These are phyloP conservation scores for Sterrhoptilus dennistouni DNA, from an alignment of 2,113 vertebrate species.

Conservation along the genomic window DNA sequence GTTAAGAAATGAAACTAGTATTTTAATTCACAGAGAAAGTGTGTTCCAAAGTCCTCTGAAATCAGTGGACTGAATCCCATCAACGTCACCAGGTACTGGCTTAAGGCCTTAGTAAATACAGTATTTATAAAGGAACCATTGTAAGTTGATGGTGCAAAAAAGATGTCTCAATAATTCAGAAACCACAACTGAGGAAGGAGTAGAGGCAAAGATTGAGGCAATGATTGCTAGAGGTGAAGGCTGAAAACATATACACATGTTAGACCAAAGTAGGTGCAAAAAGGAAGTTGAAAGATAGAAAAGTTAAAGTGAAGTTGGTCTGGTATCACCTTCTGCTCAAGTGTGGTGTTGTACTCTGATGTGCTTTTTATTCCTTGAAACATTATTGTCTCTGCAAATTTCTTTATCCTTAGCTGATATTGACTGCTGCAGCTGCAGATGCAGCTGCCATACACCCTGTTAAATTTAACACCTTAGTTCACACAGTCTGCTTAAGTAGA, in stretches of 20 bases:
- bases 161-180: background rate
- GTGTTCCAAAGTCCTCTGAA: conserved; percentile 21
- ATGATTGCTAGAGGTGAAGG: background rate
- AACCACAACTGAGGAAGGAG: background rate
- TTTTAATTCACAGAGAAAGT: background rate
- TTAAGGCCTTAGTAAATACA: conserved; percentile 43
- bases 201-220: background rate
- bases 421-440: background rate
- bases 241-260: background rate
- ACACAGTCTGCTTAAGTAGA: background rate
- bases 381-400: background rate
- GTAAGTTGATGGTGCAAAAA: background rate
- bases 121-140: conserved; percentile 38
- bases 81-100: conserved; percentile 33
- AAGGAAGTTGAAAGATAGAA: background rate
- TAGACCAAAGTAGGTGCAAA: background rate
- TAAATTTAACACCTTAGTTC: background rate
- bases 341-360: background rate
- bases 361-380: background rate
- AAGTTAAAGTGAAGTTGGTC: background rate
- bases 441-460: background rate
- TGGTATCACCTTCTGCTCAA: background rate
- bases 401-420: background rate
- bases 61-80: conserved; percentile 25
- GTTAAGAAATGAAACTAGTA: conserved; percentile 17